Conservation (phyloP, 2,113 vertebrate species). For the Pterocles orientalis region DNA sequence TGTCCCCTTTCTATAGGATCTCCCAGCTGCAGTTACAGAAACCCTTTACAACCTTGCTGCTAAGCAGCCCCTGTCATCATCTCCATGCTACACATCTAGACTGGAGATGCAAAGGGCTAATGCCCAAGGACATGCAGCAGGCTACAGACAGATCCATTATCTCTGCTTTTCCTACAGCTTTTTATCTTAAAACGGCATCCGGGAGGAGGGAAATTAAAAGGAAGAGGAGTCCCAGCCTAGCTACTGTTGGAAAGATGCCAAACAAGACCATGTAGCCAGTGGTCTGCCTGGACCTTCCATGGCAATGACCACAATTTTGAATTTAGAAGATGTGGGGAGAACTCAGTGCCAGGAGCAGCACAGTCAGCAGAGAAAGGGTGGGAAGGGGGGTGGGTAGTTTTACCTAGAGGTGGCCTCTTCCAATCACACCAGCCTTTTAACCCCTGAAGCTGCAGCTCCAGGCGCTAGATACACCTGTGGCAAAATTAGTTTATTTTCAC, state of each 20-base stretch:
- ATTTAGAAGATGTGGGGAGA: not conserved
- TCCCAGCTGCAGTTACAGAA: not conserved
- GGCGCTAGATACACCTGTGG: not conserved
- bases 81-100: not conserved
- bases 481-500: not conserved
- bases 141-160: not conserved
- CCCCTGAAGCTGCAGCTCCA: not conserved
- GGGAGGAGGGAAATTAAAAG: not conserved
- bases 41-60: not conserved
- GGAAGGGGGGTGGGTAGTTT: not conserved
- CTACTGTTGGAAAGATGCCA: not conserved
- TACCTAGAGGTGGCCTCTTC: not conserved
- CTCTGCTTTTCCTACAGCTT: not conserved
- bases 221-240: not conserved
- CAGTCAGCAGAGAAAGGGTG: not conserved
- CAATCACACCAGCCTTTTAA: not conserved
- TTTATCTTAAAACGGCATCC: not conserved
- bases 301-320: not conserved
- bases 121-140: not conserved
- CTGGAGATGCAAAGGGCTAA: not conserved
- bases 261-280: not conserved
- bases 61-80: not conserved
- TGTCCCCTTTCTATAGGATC: not conserved
- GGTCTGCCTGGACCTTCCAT: not conserved
- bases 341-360: not conserved